Base-by-base conservation (phyloP, 2,888 invertebrate genomes). In the Malthinus seriepunctatus region DNA sequence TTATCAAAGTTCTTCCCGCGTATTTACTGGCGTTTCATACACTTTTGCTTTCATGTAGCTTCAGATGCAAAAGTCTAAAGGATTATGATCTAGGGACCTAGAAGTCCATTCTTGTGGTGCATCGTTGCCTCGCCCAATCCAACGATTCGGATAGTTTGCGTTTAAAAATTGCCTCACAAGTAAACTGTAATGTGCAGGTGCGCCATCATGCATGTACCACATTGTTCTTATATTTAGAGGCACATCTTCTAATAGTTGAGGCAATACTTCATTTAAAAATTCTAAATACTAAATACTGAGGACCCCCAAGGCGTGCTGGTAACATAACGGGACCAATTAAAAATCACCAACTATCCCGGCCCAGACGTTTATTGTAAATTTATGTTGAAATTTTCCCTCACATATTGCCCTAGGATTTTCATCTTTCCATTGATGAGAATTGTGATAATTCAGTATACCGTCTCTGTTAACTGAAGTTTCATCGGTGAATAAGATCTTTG, bases 281-380 rank as follows among this genome's bases (percentile, higher is more conserved):
- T 60, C 31, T 14, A 53, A 44, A 50, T 64, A 69, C 12, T 42
- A 11, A 8, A 51, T 44, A 8, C 63, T n/a, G n/a, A n/a, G n/a
- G n/a, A n/a, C n/a, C 64, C 53, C 52, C 65, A 37, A 67, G 51
- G 32, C 56, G 47, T 11, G 32, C 15, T 15, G 64, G 64, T 32
- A 69, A 52, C 39, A 65, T 46, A 44, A 49, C 48, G 23, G 61
- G 63, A 2, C 64, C 63, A 37, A 66, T 51, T 44, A 69, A 52
- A 32, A 46, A 51, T 66, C 62, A 11, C 60, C 60, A 54, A 69
- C 12, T 48, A 67, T 63, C 12, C 62, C 63, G 11, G 62, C 64
- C 65, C 63, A 68, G 11, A 66, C 59, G 53, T 67, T 69, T 9
- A 65, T 35, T 11, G 56, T 52, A 61, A 69, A 68, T 49, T 55